Evolutionary conservation across 1,140 invertebrate species (phyloP), one percentile per base, ranked within the genome.

Genomic region (Palaemon carinicauda): DNA sequence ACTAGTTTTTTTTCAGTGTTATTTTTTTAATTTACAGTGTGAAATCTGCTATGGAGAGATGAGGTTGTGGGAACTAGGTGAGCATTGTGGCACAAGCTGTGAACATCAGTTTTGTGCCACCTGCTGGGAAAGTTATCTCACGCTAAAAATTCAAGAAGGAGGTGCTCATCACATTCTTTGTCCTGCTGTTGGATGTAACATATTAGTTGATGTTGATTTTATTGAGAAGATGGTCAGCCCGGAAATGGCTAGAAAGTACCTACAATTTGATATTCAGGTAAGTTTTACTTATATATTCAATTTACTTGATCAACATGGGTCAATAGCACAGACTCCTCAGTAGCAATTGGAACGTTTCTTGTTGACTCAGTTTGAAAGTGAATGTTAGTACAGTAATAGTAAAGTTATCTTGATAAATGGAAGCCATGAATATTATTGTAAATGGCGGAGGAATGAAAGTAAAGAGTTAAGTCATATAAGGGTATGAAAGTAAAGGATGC

Each of bases 261-360:
- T 95, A 17, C 94, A 95, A 90, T 95, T 95, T 91, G 95, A 95
- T 91, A 95, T 95, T 56, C 94, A 95, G 92, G 94, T 95, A 89
- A 90, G 71, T 29, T n/a, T 80, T 80, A 12, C 2, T 56, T 41
- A 41, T n/a, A n/a, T n/a, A n/a, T 41, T 41, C 7, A n/a, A n/a
- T n/a, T n/a, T 4, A 41, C 0, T 41, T 41, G 41, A 41, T 7
- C 12, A 41, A 41, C 33, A 41, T 41, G 33, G 33, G n/a, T n/a
- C n/a, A n/a, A n/a, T n/a, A n/a, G n/a, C n/a, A n/a, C n/a, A n/a
- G n/a, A n/a, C n/a, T n/a, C n/a, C n/a, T n/a, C 33, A 9, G 33
- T 41, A 0, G 12, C 12, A 41, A 41, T 1, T 41, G 7, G 41
- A 5, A 41, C 7, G 12, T 41, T 41, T 12, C 7, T 41, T 41